Evolutionary conservation across 2,797 vertebrate genomes (phyloP).

Genomic region (Streptopelia turtur): DNA sequence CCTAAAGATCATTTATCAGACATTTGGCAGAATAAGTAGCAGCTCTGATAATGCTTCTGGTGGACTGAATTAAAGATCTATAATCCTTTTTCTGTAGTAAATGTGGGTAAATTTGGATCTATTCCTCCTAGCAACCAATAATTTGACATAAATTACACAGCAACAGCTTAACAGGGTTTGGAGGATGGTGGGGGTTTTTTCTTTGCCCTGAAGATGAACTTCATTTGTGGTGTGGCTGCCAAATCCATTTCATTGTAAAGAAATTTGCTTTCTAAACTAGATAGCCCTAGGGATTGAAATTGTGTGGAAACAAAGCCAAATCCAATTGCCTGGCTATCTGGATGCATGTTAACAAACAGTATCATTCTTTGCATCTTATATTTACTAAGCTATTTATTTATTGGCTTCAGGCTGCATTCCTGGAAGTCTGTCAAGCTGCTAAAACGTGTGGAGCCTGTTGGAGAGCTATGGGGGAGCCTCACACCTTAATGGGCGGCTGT

Average conservation of each 20-base stretch:
- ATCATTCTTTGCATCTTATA: not conserved
- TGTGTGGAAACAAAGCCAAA: slow-evolving; percentile 64
- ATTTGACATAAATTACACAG: slow-evolving; percentile 66
- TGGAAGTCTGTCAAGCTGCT: slow-evolving; percentile 27
- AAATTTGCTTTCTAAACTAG: slow-evolving; percentile 71
- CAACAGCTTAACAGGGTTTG: slow-evolving; percentile 36
- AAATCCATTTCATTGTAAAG: slow-evolving; percentile 75
- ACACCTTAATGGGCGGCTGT: not conserved
- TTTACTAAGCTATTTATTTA: slow-evolving; percentile 42
- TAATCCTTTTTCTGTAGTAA: slow-evolving; percentile 48
- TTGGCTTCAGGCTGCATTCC: slow-evolving; percentile 35
- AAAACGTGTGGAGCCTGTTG: not conserved
- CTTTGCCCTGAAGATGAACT: slow-evolving; percentile 75
- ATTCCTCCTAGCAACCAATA: slow-evolving; percentile 59
- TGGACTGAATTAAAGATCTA: slow-evolving; percentile 42
- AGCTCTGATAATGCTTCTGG: slow-evolving; percentile 25
- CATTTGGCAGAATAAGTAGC: slow-evolving; percentile 24
- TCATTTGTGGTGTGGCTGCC: slow-evolving; percentile 63
- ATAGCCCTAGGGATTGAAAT: slow-evolving; percentile 55
- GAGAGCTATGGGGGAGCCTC: not conserved
- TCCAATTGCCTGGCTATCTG: slow-evolving; percentile 55
- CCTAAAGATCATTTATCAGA: not conserved
- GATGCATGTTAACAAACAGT: slow-evolving; percentile 16
- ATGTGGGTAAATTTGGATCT: slow-evolving; percentile 36
- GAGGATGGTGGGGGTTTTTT: not conserved